Percentiles rank a stretch among this genome's conserved stretches.
phyloP scores from a whole-genome alignment of 2,888 invertebrate genomes.

The Nomada fabriciana region DNA sequence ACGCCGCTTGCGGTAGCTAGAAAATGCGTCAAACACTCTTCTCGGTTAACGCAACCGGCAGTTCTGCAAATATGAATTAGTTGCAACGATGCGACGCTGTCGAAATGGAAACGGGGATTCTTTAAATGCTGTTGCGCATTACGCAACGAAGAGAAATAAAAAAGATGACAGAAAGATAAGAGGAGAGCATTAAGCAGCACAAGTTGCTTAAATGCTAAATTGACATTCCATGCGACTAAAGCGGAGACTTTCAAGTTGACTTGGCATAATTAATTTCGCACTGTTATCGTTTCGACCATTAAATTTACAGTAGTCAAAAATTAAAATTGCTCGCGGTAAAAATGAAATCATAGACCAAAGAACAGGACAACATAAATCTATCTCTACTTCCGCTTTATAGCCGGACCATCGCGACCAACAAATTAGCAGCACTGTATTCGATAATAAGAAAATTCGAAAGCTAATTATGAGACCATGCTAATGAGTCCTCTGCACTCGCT shows the following conservation, averaged over 20 bases:
- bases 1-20: constrained; percentile 22
- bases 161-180: background rate
- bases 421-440: background rate
- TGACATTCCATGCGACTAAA: background rate
- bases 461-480: background rate
- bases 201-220: background rate
- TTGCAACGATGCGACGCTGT: constrained; percentile 17
- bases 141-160: constrained; percentile 9
- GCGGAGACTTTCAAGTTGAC: background rate
- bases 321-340: background rate
- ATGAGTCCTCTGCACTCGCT: background rate
- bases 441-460: constrained; percentile 1
- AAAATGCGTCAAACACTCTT: constrained; percentile 27
- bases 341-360: no score
- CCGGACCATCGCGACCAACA: background rate
- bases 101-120: constrained; percentile 20
- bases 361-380: no score
- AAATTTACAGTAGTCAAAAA: background rate
- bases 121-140: constrained; percentile 8
- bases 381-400: no score
- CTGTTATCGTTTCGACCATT: background rate
- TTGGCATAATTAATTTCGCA: no score
- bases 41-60: constrained; percentile 20
- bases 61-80: constrained; percentile 25
- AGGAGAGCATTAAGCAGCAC: background rate